Evolutionary conservation across 2,888 invertebrate genomes (phyloP).

Genomic region (Drosophila crucigera): DNA sequence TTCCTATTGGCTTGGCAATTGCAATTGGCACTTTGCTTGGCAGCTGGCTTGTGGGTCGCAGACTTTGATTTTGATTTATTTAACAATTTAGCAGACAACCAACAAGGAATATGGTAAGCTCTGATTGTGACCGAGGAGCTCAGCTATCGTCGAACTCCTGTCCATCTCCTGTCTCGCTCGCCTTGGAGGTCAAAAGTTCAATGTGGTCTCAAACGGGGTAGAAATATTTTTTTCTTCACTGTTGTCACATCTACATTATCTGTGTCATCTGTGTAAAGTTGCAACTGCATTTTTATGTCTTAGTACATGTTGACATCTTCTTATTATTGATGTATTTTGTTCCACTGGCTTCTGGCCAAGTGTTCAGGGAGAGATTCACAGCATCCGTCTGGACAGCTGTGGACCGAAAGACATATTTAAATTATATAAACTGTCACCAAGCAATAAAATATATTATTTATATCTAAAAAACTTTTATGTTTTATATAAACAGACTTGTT

Average conservation of each 20-base stretch:
- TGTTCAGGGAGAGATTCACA: not conserved
- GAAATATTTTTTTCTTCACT: constrained; percentile 5
- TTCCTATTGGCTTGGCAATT: constrained; percentile 42
- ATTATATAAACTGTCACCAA: not conserved
- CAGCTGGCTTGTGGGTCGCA: constrained; percentile 49
- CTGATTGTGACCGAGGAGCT: constrained; percentile 43
- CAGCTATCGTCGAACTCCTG: constrained; percentile 2
- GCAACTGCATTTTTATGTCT: constrained; percentile 3
- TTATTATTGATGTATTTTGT: not conserved
- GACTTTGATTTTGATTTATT: constrained; percentile 74
- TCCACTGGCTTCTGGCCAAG: not conserved
- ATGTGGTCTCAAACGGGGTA: constrained; percentile 6
- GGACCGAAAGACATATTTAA: not conserved
- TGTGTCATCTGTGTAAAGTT: constrained; percentile 1
- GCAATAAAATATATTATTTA: not conserved
- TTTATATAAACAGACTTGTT: not conserved
- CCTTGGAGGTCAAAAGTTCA: constrained; percentile 45
- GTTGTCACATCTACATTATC: constrained; percentile 10
- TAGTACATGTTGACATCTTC: not conserved
- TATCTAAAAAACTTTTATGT: not conserved
- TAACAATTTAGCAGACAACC: constrained; percentile 71
- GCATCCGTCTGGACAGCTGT: not conserved
- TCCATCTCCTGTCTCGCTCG: not conserved
- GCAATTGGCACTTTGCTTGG: constrained; percentile 76
- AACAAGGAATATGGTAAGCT: constrained; percentile 56